Percentiles rank a stretch among this genome's conserved stretches.
Conservation (phyloP, 2,888 invertebrate genomes). For the Limnephilus lunatus region DNA sequence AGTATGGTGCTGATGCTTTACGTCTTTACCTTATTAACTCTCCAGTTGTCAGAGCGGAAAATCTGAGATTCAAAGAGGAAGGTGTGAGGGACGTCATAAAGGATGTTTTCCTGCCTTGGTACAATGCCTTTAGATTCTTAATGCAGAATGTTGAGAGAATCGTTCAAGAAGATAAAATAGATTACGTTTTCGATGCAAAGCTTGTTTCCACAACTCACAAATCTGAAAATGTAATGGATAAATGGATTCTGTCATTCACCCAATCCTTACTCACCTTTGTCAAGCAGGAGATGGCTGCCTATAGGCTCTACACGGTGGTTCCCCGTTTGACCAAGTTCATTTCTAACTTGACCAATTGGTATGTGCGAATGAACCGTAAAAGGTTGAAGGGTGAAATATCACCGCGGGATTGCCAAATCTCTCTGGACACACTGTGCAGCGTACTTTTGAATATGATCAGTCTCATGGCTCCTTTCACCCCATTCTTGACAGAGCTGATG, state of each 20-base stretch:
- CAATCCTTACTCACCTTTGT: slow-evolving; percentile 94
- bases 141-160: slow-evolving; percentile 94
- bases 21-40: slow-evolving; percentile 98
- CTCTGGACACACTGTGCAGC: slow-evolving; percentile 91
- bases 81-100: slow-evolving; percentile 97
- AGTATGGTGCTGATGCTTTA: slow-evolving; percentile 98
- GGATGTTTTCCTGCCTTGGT: slow-evolving; percentile 99
- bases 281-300: slow-evolving; percentile 94
- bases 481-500: slow-evolving; percentile 96
- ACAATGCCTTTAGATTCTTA: slow-evolving; percentile 93
- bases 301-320: slow-evolving; percentile 96
- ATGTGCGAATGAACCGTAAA: slow-evolving; percentile 96
- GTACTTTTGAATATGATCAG: slow-evolving; percentile 92
- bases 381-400: slow-evolving; percentile 95
- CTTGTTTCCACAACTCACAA: slow-evolving; percentile 67
- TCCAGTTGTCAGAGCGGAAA: slow-evolving; percentile 98
- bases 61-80: slow-evolving; percentile 96
- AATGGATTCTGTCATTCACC: slow-evolving; percentile 97
- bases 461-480: slow-evolving; percentile 98
- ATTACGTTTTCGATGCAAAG: slow-evolving; percentile 79
- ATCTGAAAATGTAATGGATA: slow-evolving; percentile 92
- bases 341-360: slow-evolving; percentile 99
- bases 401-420: slow-evolving; percentile 86
- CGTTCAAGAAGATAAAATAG: slow-evolving; percentile 81
- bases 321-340: slow-evolving; percentile 96